These are phyloP conservation scores for Drosophila tani DNA, from an alignment of 1,140 invertebrate genomes.

Conservation along the genomic window DNA sequence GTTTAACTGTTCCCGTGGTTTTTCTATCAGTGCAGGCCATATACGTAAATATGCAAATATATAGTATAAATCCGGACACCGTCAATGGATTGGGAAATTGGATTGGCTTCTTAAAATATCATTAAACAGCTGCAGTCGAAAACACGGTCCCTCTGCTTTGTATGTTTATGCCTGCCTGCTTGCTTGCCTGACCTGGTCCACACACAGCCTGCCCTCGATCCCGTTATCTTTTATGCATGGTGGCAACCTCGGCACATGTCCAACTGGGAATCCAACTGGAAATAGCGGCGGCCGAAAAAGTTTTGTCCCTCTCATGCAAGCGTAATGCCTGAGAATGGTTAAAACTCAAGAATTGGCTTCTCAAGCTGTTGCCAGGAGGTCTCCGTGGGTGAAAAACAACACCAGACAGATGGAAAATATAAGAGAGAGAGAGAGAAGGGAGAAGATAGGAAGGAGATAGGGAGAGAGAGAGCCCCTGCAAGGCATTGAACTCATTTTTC, in stretches of 20 bases:
- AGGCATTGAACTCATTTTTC: conserved; percentile 43
- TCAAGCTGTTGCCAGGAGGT: conserved; percentile 44
- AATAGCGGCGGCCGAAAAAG: conserved; percentile 25
- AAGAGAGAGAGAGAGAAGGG: not conserved
- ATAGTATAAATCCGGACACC: not conserved
- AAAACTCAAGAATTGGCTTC: conserved; percentile 43
- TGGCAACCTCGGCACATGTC: conserved; percentile 47
- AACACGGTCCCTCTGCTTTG: conserved; percentile 3
- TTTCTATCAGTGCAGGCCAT: conserved; percentile 2
- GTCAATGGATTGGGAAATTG: conserved; percentile 34
- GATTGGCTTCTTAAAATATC: conserved; percentile 8
- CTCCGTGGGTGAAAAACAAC: not conserved
- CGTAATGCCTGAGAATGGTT: conserved; percentile 34
- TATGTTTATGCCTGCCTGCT: conserved; percentile 1
- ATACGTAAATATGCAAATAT: conserved; percentile 13
- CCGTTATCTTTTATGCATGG: conserved; percentile 58
- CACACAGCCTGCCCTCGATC: conserved; percentile 1
- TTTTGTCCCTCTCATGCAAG: conserved; percentile 42
- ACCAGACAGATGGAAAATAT: conserved; percentile 26
- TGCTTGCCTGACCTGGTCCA: conserved; percentile 6
- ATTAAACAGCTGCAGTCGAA: conserved; percentile 29
- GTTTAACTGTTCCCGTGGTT: not conserved
- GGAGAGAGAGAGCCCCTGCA: not conserved
- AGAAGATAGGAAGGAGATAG: no score
- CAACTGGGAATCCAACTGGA: conserved; percentile 11